These are phyloP conservation scores for Anarsia innoxiella DNA, from an alignment of 2,888 invertebrate genomes.

Conservation along the genomic window DNA sequence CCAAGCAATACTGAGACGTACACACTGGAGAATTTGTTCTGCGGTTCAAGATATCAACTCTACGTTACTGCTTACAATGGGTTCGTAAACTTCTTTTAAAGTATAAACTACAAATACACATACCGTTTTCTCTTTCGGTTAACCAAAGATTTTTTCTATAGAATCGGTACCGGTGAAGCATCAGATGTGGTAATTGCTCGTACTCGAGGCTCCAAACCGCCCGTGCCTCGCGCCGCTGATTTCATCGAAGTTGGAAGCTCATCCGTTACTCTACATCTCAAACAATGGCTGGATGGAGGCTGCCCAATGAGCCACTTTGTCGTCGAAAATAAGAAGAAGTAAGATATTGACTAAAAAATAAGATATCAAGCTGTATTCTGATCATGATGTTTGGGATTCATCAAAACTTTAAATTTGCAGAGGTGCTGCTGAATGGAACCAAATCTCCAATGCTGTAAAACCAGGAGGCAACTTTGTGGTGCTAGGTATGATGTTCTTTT, in stretches of 20 bases:
- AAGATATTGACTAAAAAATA: too few relatives aligned
- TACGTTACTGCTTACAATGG: slow-evolving; percentile 95
- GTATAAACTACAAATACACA: neutral
- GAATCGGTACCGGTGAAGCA: slow-evolving; percentile 93
- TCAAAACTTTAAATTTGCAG: slow-evolving; percentile 53
- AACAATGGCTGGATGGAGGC: slow-evolving; percentile 95
- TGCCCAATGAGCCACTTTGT: slow-evolving; percentile 97
- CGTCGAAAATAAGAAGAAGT: slow-evolving; percentile 95
- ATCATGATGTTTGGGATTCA: too few relatives aligned
- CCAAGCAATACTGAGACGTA: slow-evolving; percentile 86
- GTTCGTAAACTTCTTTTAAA: too few relatives aligned
- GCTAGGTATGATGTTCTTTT: slow-evolving; percentile 71
- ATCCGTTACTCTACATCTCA: slow-evolving; percentile 92
- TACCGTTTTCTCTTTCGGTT: too few relatives aligned
- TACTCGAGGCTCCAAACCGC: slow-evolving; percentile 95
- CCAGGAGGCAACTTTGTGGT: slow-evolving; percentile 93
- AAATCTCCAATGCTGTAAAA: slow-evolving; percentile 94
- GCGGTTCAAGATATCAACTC: slow-evolving; percentile 95
- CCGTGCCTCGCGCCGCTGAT: slow-evolving; percentile 91
- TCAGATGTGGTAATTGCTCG: slow-evolving; percentile 92
- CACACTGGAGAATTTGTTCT: slow-evolving; percentile 90
- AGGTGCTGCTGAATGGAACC: slow-evolving; percentile 92
- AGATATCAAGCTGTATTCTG: too few relatives aligned
- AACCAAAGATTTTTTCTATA: slow-evolving; percentile 47
- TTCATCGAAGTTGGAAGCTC: slow-evolving; percentile 96